A percentile compares a stretch with the other conserved stretches of the same genome.
Conservation (phyloP, 2,888 invertebrate species). For the Zygaena filipendulae region DNA sequence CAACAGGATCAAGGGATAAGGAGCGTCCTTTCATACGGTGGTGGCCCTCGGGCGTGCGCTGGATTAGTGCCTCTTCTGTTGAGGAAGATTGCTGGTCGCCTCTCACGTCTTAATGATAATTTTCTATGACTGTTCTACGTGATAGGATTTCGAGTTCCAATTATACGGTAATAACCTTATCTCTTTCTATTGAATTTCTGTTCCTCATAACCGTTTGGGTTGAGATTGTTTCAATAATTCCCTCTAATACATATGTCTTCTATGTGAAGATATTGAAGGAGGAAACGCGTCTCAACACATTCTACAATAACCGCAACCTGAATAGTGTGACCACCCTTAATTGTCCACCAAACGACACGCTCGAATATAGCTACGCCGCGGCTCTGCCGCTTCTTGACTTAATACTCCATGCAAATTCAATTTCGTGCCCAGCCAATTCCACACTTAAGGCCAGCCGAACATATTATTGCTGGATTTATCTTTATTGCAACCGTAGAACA, state of each 20-base stretch:
- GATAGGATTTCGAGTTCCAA: too few relatives aligned
- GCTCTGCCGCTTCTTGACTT: slow-evolving; percentile 58
- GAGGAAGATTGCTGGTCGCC: slow-evolving; percentile 49
- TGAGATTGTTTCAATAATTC: too few relatives aligned
- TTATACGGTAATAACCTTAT: too few relatives aligned
- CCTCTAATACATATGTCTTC: too few relatives aligned
- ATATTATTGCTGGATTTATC: slow-evolving; percentile 69
- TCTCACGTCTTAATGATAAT: slow-evolving; percentile 30
- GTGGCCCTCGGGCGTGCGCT: slow-evolving; percentile 56
- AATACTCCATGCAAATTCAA: slow-evolving; percentile 68
- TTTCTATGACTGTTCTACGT: too few relatives aligned
- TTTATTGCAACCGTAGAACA: slow-evolving; percentile 67
- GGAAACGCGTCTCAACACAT: too few relatives aligned
- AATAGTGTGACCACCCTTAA: too few relatives aligned
- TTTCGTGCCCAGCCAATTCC: slow-evolving; percentile 61
- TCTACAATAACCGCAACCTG: too few relatives aligned
- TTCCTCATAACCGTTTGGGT: too few relatives aligned
- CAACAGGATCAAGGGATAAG: slow-evolving; percentile 70
- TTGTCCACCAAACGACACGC: slow-evolving; percentile 44
- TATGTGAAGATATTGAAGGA: too few relatives aligned
- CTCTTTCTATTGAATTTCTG: too few relatives aligned
- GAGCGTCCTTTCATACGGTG: slow-evolving; percentile 59
- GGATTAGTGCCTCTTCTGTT: slow-evolving; percentile 51
- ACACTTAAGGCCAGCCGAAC: slow-evolving; percentile 63
- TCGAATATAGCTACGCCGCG: slow-evolving; percentile 21